These are phyloP conservation scores for Apogon hyalosoma DNA, from an alignment of 2,797 vertebrate genomes.

Conservation along the genomic window DNA sequence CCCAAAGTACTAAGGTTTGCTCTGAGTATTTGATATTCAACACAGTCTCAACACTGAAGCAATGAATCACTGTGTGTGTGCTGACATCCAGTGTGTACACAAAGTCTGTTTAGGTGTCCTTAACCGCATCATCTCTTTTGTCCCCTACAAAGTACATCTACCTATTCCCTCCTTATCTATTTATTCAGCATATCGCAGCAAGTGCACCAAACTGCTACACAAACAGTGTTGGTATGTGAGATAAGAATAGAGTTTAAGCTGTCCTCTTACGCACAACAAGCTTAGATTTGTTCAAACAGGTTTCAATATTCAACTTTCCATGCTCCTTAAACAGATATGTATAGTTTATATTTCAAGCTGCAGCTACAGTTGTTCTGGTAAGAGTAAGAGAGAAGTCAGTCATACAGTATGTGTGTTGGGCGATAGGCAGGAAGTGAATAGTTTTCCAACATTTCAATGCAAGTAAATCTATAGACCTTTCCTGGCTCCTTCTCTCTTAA, in stretches of 20 bases:
- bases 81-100: conserved; percentile 5
- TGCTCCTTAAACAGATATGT: conserved; percentile 17
- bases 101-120: conserved; percentile 48
- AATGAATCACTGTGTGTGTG: conserved; percentile 25
- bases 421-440: conserved; percentile 6
- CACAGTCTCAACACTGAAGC: conserved; percentile 26
- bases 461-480: conserved; percentile 39
- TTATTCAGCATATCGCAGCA: conserved; percentile 72
- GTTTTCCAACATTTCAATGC: conserved; percentile 38
- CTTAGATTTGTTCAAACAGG: conserved; percentile 62
- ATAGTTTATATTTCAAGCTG: conserved; percentile 42
- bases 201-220: conserved; percentile 68
- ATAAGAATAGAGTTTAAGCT: conserved; percentile 68
- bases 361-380: conserved; percentile 19
- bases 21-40: conserved; percentile 34
- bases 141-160: conserved; percentile 55
- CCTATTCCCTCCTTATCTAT: conserved; percentile 67
- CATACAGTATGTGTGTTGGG: neutral
- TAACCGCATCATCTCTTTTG: conserved; percentile 55
- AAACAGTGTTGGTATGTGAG: conserved; percentile 68
- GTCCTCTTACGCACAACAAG: conserved; percentile 51
- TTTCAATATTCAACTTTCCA: conserved; percentile 33
- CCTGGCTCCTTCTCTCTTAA: conserved; percentile 23
- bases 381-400: conserved; percentile 1
- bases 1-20: conserved; percentile 42